phyloP scores from a whole-genome alignment of 2,113 vertebrate genomes.

The Pardalotus punctatus region DNA sequence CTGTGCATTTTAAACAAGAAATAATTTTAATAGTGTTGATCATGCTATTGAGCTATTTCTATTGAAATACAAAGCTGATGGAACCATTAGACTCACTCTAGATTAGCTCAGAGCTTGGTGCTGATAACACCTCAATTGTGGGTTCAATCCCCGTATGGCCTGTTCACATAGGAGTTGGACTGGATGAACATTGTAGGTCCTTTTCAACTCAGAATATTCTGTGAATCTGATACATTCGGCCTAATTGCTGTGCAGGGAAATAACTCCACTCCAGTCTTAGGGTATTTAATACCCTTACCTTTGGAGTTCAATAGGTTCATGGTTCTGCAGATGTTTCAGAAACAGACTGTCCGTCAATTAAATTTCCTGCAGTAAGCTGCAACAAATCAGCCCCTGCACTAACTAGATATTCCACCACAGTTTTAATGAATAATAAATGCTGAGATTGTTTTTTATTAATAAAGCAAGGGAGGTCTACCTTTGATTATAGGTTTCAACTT shows the following conservation, averaged over 20 bases:
- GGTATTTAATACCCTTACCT: background rate
- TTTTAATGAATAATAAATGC: conserved; percentile 26
- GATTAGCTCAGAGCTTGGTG: background rate
- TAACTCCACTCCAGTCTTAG: background rate
- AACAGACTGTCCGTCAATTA: background rate
- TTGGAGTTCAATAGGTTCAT: background rate
- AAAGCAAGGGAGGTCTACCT: background rate
- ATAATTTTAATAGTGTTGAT: background rate
- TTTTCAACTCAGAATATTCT: background rate
- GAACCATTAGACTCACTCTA: background rate
- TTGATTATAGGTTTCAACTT: background rate
- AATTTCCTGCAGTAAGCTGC: background rate
- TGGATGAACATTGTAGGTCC: background rate
- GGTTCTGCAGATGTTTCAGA: background rate
- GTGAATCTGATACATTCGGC: background rate
- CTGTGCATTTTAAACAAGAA: background rate
- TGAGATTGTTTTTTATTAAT: background rate
- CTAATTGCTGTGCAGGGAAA: background rate
- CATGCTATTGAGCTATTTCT: background rate
- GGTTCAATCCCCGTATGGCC: rapidly evolving
- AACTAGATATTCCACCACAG: background rate
- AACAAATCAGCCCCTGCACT: background rate
- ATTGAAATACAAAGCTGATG: background rate
- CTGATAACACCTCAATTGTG: rapidly evolving
- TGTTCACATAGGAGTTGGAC: background rate